These are phyloP conservation scores for Drosophila nigrodunni DNA, from an alignment of 1,140 invertebrate species.

Conservation along the genomic window DNA sequence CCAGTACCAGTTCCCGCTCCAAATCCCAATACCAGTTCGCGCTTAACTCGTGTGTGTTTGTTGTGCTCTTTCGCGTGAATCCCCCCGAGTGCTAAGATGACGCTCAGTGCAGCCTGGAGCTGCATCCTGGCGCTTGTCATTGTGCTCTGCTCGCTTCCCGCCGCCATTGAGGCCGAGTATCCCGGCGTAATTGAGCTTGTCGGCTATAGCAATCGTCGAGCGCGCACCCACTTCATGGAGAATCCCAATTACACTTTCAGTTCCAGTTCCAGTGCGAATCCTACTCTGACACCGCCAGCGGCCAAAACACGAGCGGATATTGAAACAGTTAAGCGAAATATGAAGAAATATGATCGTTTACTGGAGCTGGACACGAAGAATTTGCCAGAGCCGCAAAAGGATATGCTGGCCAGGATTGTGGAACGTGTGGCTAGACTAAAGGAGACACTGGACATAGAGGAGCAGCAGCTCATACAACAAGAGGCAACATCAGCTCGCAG, in stretches of 20 bases:
- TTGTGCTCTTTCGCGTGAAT: not conserved
- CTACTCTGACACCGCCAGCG: conserved; percentile 54
- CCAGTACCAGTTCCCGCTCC: not conserved
- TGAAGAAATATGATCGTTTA: conserved; percentile 79
- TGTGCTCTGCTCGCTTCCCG: conserved; percentile 13
- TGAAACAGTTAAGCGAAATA: conserved; percentile 80
- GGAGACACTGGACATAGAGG: conserved; percentile 77
- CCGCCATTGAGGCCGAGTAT: conserved; percentile 56
- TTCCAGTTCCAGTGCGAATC: conserved; percentile 14
- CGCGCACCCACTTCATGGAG: conserved; percentile 75
- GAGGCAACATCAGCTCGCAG: conserved; percentile 45
- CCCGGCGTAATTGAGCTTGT: conserved; percentile 82
- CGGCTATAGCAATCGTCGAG: conserved; percentile 79
- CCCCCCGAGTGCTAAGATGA: conserved; percentile 43
- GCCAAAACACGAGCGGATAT: conserved; percentile 79
- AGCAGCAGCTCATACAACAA: conserved; percentile 61
- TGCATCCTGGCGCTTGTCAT: conserved; percentile 58
- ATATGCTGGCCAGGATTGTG: conserved; percentile 82
- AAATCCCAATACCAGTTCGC: conserved; percentile 7
- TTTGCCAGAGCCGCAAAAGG: conserved; percentile 81
- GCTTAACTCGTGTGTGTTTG: conserved; percentile 15
- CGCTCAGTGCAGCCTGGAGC: conserved; percentile 65
- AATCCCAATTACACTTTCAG: conserved; percentile 16
- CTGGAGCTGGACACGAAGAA: conserved; percentile 81
- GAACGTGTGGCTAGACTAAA: conserved; percentile 81